Conservation (phyloP, 2,113 vertebrate species). For the Piaya cayana region DNA sequence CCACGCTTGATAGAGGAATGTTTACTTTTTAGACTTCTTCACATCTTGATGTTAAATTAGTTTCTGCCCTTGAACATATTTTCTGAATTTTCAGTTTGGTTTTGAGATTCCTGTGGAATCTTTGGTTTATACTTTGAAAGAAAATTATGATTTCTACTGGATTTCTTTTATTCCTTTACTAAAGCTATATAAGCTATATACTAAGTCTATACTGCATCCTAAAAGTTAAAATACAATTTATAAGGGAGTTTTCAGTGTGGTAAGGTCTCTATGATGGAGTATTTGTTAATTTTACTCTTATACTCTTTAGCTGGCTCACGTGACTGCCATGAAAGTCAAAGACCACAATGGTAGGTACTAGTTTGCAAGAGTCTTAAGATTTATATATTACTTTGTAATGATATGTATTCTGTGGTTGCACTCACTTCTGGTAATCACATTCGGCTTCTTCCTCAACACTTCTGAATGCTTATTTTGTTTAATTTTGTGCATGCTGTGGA, state of each 20-base stretch:
- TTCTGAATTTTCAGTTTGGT: background rate
- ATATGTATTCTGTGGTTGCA: background rate
- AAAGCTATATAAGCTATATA: no score
- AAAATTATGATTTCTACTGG: background rate
- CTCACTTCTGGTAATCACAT: background rate
- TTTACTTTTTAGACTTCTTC: background rate
- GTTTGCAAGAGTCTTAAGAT: background rate
- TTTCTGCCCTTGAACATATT: background rate
- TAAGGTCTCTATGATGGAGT: background rate
- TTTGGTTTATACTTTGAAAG: background rate
- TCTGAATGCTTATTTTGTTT: background rate
- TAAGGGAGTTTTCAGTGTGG: background rate
- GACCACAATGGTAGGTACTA: constrained; percentile 85
- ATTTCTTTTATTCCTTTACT: background rate
- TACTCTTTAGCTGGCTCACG: constrained; percentile 83
- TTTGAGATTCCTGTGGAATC: background rate
- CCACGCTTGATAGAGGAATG: background rate
- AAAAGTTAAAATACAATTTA: background rate
- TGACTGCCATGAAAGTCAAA: constrained; percentile 84
- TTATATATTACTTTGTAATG: background rate
- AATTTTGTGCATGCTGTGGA: background rate
- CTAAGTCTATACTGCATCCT: background rate
- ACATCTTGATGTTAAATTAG: background rate
- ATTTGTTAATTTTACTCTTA: constrained; percentile 24
- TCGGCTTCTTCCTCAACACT: background rate